Evolutionary conservation across 1,140 invertebrate species (phyloP).

Genomic region (Aethina tumida): DNA sequence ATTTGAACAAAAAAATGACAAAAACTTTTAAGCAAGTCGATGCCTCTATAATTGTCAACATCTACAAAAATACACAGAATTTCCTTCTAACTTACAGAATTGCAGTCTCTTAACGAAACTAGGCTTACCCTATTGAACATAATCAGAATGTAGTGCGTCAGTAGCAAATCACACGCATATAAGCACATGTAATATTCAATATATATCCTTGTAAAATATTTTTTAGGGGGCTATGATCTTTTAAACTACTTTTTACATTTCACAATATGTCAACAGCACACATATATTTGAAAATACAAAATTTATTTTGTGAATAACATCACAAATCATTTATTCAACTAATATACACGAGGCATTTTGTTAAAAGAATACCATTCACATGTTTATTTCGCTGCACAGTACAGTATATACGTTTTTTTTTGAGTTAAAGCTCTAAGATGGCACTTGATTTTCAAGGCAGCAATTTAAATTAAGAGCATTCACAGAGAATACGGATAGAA

Average conservation of each 20-base stretch:
- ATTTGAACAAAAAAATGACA: conserved; percentile 4
- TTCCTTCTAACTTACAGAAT: conserved; percentile 16
- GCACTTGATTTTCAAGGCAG: no score
- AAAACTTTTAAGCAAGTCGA: conserved; percentile 6
- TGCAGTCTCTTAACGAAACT: conserved; percentile 5
- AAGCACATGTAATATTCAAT: conserved; percentile 18
- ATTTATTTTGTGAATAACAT: conserved; percentile 13
- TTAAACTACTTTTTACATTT: conserved; percentile 4
- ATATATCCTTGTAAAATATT: conserved; percentile 12
- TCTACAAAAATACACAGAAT: conserved; percentile 22
- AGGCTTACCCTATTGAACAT: conserved; percentile 4
- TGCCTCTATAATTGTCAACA: conserved; percentile 13
- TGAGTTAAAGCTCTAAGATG: no score
- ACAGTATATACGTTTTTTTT: no score
- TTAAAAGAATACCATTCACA: conserved; percentile 14
- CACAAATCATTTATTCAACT: conserved; percentile 9
- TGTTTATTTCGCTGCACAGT: no score
- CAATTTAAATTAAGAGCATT: no score
- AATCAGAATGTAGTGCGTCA: conserved; percentile 2
- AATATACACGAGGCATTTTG: conserved; percentile 14
- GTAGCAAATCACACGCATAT: conserved; percentile 12
- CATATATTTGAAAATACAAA: conserved; percentile 20
- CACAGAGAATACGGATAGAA: no score
- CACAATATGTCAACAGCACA: conserved; percentile 14
- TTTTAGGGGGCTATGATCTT: no score